Evolutionary conservation across 2,888 invertebrate genomes (phyloP), one percentile per base, ranked within the genome.

Genomic region (Piscicola geometra): DNA sequence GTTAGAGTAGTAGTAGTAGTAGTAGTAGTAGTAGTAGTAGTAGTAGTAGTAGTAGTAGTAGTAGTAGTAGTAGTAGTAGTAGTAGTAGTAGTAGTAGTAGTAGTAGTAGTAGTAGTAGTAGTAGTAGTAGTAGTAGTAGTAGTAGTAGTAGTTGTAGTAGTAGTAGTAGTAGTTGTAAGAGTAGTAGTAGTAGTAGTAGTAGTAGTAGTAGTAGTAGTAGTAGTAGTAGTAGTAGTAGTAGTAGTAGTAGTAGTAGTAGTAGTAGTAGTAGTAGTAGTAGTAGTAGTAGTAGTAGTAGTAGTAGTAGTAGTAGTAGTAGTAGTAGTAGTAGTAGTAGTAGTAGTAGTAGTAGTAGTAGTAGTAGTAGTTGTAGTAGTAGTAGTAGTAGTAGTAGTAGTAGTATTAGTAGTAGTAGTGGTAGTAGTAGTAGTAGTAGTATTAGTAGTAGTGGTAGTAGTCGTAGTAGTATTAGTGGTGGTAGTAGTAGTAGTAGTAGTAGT

Each of bases 101-200:
- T 64, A 69, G 69, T 21, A 67, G 75, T 32, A 32, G 75, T 64
- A 32, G 66, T 64, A 64, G 64, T 64, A 64, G 64, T 64, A 64
- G 64, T 64, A 64, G 64, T 64, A 69, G 69, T 21, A 67, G 75
- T 32, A 32, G 75, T 64, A 32, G 66, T 64, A 64, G 64, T 64
- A 64, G 64, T 64, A 64, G 64, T 64, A 64, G 64, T 64, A 69
- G 69, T 21, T 47, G 75, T 32, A 32, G 75, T 64, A 71, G 71
- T 21, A 64, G 71, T 36, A 36, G 70, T 47, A 30, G 32, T 68
- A 41, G 68, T 33, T 5, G 25, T 64, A 64, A 18, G 3, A 64
- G 30, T 64, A 64, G 30, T 64, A 64, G 30, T 64, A 64, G 30
- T 64, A 64, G 30, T 64, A 64, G 30, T 64, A 64, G 30, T 30